A percentile compares a stretch with the other conserved stretches of the same genome.
Conservation (phyloP, 1,140 invertebrate genomes). For the Magallana angulata region DNA sequence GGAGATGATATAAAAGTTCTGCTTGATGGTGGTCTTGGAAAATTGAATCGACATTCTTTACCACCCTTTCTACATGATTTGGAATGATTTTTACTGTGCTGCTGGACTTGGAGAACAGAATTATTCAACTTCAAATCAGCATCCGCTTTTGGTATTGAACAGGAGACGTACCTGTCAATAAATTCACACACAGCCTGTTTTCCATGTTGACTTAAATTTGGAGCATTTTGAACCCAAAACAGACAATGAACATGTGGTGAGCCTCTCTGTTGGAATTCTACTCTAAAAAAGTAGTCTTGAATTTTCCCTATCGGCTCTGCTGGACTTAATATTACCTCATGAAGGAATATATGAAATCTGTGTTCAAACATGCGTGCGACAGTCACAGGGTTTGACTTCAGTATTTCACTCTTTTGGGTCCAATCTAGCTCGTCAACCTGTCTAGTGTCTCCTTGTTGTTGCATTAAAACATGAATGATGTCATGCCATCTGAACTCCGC, state of each 20-base stretch:
- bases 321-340: slow-evolving; percentile 23
- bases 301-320: slow-evolving; percentile 56
- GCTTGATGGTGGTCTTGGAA: slow-evolving; percentile 45
- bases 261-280: slow-evolving; percentile 80
- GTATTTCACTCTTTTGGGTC: not conserved
- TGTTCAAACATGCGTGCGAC: not conserved
- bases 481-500: not conserved
- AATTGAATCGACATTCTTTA: slow-evolving; percentile 42
- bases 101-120: slow-evolving; percentile 4
- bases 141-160: slow-evolving; percentile 23
- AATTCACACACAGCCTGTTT: slow-evolving; percentile 45
- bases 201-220: slow-evolving; percentile 57
- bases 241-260: slow-evolving; percentile 78
- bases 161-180: slow-evolving; percentile 53
- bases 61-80: slow-evolving; percentile 44
- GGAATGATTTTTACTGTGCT: slow-evolving; percentile 46
- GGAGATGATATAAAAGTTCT: slow-evolving; percentile 37
- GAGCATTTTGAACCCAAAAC: slow-evolving; percentile 76
- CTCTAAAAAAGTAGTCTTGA: slow-evolving; percentile 67
- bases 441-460: not conserved
- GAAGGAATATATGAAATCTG: slow-evolving; percentile 31
- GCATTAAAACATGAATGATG: not conserved
- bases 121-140: slow-evolving; percentile 36
- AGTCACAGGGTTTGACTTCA: not conserved
- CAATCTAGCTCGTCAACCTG: not conserved